Evolutionary conservation across 1,140 invertebrate species (phyloP).

Genomic region (Trachymyrmex septentrionalis): DNA sequence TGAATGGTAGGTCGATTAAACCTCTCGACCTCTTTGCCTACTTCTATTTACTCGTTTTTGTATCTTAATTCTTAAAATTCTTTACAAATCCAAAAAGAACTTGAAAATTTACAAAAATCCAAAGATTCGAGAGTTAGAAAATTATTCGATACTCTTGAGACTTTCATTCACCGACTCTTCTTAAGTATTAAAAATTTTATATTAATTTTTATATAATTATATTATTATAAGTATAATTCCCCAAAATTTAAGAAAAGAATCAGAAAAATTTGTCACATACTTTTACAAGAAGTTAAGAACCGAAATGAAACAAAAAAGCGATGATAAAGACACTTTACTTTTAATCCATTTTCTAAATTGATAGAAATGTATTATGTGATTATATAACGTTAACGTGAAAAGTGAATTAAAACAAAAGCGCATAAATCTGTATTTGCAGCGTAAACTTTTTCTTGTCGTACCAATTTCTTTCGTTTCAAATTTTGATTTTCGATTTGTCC

Average conservation of each 20-base stretch:
- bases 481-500: constrained; percentile 59
- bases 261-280: background rate
- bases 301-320: background rate
- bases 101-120: constrained; percentile 7
- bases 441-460: constrained; percentile 5
- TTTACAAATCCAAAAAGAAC: background rate
- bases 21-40: constrained; percentile 16
- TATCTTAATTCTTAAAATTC: constrained; percentile 46
- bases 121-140: background rate
- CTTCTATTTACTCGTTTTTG: constrained; percentile 46
- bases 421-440: constrained; percentile 2
- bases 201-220: constrained; percentile 29
- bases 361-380: constrained; percentile 1
- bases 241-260: background rate
- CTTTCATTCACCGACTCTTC: background rate
- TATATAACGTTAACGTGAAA: background rate
- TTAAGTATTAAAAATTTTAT: background rate
- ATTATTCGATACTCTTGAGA: constrained; percentile 15
- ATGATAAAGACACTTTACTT: constrained; percentile 12
- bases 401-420: constrained; percentile 26
- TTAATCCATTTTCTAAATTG: background rate
- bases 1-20: constrained; percentile 49
- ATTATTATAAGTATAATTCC: background rate
- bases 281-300: background rate
- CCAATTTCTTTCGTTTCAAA: constrained; percentile 19